Conservation (phyloP, 2,888 invertebrate genomes). For the Amaurobius ferox region DNA sequence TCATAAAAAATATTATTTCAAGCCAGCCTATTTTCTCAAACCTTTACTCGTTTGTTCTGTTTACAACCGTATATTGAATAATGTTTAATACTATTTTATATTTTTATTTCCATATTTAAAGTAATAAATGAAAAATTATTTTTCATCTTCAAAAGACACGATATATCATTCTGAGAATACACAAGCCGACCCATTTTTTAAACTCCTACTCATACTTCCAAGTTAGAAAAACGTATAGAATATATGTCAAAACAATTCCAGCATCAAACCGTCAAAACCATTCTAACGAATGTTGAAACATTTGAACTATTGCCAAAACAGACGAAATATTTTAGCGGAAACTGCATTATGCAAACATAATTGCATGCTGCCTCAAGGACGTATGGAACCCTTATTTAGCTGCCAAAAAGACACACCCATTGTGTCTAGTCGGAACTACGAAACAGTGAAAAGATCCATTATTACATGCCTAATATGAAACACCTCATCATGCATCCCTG, state of each 20-base stretch:
- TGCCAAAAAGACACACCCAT: constrained; percentile 55
- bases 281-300: constrained; percentile 20
- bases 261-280: background rate
- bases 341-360: constrained; percentile 33
- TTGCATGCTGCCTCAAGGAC: constrained; percentile 28
- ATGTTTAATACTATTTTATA: no score
- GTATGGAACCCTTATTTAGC: constrained; percentile 24
- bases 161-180: no score
- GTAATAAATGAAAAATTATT: no score
- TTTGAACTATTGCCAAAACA: constrained; percentile 34
- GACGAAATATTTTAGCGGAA: constrained; percentile 43
- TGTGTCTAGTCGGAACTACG: background rate
- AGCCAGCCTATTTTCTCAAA: no score
- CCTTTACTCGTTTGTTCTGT: no score
- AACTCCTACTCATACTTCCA: background rate
- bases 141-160: no score
- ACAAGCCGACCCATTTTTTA: background rate
- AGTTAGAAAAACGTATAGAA: background rate
- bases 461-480: no score
- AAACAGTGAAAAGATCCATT: background rate
- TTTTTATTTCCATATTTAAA: no score
- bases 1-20: no score
- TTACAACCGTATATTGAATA: no score
- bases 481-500: no score
- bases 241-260: background rate